Conservation (phyloP, 2,113 vertebrate species). For the Syngnathus floridae region DNA sequence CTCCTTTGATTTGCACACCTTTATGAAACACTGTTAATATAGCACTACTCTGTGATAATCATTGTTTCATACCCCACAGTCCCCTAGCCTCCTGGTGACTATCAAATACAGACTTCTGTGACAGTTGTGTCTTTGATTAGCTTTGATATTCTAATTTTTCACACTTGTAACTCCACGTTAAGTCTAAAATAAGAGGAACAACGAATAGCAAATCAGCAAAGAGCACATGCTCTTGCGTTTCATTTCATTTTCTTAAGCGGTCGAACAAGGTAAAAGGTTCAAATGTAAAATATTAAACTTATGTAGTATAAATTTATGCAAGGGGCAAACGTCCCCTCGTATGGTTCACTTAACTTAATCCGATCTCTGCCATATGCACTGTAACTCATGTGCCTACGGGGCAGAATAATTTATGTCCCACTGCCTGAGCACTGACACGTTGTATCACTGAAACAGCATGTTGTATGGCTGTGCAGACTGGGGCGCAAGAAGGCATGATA, state of each 20-base stretch:
- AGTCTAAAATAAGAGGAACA: background rate
- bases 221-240: background rate
- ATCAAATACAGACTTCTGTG: background rate
- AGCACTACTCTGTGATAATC: background rate
- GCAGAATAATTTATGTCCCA: conserved; percentile 49
- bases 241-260: conserved; percentile 7
- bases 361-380: conserved; percentile 33
- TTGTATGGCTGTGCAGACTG: conserved; percentile 19
- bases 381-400: conserved; percentile 37
- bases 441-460: conserved; percentile 30
- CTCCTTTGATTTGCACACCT: background rate
- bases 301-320: conserved; percentile 33
- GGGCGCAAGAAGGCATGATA: conserved; percentile 20
- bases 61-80: conserved; percentile 5
- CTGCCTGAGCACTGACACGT: conserved; percentile 31
- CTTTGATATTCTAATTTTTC: background rate
- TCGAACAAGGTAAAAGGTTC: conserved; percentile 25
- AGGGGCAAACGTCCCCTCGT: conserved; percentile 24
- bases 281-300: conserved; percentile 25
- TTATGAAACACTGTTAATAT: background rate
- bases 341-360: conserved; percentile 48
- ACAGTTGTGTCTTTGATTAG: background rate
- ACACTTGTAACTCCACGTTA: background rate
- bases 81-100: background rate
- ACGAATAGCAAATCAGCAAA: background rate